These are phyloP conservation scores for Calephelis nemesis DNA, from an alignment of 1,140 invertebrate genomes.

Conservation along the genomic window DNA sequence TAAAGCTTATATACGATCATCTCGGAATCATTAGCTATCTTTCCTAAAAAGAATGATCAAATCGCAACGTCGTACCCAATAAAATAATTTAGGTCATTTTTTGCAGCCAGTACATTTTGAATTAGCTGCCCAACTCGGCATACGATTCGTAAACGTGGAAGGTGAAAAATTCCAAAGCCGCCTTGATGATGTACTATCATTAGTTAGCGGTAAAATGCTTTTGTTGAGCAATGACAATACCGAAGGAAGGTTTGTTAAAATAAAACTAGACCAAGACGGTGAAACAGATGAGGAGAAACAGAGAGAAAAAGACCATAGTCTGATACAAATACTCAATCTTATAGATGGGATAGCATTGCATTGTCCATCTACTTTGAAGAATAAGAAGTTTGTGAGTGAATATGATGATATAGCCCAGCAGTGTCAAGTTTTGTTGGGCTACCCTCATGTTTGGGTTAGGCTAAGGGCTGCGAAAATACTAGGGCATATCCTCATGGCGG, in stretches of 20 bases:
- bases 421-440: constrained; percentile 84
- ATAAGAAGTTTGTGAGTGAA: constrained; percentile 60
- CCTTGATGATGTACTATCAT: constrained; percentile 80
- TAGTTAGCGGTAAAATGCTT: constrained; percentile 71
- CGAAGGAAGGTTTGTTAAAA: constrained; percentile 68
- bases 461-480: constrained; percentile 87
- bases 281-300: constrained; percentile 71
- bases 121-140: constrained; percentile 82
- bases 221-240: constrained; percentile 66
- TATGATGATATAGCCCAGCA: constrained; percentile 84
- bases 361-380: constrained; percentile 68
- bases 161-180: constrained; percentile 82
- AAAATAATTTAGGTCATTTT: no score
- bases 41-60: no score
- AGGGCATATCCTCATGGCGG: constrained; percentile 83
- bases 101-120: constrained; percentile 78
- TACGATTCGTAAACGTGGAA: constrained; percentile 87
- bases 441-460: constrained; percentile 85
- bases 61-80: no score
- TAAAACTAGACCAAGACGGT: constrained; percentile 51
- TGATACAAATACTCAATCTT: constrained; percentile 80
- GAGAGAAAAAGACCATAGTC: constrained; percentile 76
- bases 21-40: no score
- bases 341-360: constrained; percentile 76
- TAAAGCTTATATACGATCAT: no score